Evolutionary conservation across 2,797 vertebrate genomes (phyloP), one percentile per base, ranked within the genome.

Genomic region (Crenuchus spilurus): DNA sequence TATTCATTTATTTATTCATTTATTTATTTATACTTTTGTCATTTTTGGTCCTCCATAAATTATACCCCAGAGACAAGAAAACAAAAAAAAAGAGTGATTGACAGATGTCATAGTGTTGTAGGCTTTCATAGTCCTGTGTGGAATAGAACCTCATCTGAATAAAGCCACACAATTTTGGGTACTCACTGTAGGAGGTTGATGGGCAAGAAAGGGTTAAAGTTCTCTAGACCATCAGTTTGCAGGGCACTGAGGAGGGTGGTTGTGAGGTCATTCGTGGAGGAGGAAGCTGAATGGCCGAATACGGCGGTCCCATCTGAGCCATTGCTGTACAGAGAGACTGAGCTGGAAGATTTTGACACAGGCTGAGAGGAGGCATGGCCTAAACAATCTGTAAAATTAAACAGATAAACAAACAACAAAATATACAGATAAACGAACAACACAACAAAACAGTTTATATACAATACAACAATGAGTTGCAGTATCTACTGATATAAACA

Each of bases 121-220:
- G n/a, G n/a, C n/a, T n/a, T n/a, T n/a, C n/a, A n/a, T n/a, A n/a
- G n/a, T n/a, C n/a, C n/a, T n/a, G n/a, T n/a, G n/a, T n/a, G n/a
- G n/a, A n/a, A n/a, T n/a, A n/a, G n/a, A n/a, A n/a, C n/a, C n/a
- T n/a, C n/a, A n/a, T n/a, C n/a, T n/a, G n/a, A n/a, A n/a, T n/a
- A n/a, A n/a, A n/a, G n/a, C n/a, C n/a, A n/a, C n/a, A n/a, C n/a
- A n/a, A n/a, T n/a, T n/a, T n/a, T n/a, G n/a, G 44, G 7, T 84
- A 94, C 93, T 93, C 80, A 94, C 93, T 94, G 93, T 18, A 94
- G 87, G 44, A 94, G 89, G 82, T 91, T 94, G 85, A 93, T 93
- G 42, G 93, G 93, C 30, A 94, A 90, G 61, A 94, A 92, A 68
- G 93, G 92, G 83, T 93, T 92, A 75, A 93, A 93, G 75, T 89